Conservation (phyloP, 2,888 invertebrate species). For the Drosophila ezoana region DNA sequence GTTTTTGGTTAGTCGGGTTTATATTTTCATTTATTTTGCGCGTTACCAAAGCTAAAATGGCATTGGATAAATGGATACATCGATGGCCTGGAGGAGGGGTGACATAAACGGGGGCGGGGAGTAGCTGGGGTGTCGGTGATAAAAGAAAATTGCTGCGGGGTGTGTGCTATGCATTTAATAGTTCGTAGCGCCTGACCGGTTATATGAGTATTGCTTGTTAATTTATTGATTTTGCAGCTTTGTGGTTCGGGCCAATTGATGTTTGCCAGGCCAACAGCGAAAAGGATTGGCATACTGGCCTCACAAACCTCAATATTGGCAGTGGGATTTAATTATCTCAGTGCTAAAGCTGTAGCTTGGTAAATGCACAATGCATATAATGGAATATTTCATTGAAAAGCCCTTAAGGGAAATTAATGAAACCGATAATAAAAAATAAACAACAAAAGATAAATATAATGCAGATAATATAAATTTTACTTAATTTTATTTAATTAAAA, state of each 20-base stretch:
- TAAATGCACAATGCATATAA: neutral
- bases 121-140: slow-evolving; percentile 39
- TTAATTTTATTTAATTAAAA: neutral
- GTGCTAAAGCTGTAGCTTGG: neutral
- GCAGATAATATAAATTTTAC: neutral
- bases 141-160: slow-evolving; percentile 62
- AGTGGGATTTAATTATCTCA: slow-evolving; percentile 17
- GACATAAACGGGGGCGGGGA: no score
- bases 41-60: slow-evolving; percentile 57
- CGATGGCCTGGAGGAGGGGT: neutral
- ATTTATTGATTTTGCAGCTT: slow-evolving; percentile 48
- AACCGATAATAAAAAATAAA: no score
- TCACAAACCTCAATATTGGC: slow-evolving; percentile 7
- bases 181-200: slow-evolving; percentile 34
- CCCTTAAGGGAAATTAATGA: slow-evolving; percentile 1
- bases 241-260: slow-evolving; percentile 31
- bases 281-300: slow-evolving; percentile 8
- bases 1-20: slow-evolving; percentile 77
- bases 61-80: slow-evolving; percentile 48
- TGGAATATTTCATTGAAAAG: neutral
- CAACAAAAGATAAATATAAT: no score
- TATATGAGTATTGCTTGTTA: slow-evolving; percentile 21
- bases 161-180: slow-evolving; percentile 61
- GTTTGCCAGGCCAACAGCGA: slow-evolving; percentile 19
- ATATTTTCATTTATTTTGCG: slow-evolving; percentile 77